Conservation (phyloP, 2,888 invertebrate species). For the Scotopteryx bipunctaria region DNA sequence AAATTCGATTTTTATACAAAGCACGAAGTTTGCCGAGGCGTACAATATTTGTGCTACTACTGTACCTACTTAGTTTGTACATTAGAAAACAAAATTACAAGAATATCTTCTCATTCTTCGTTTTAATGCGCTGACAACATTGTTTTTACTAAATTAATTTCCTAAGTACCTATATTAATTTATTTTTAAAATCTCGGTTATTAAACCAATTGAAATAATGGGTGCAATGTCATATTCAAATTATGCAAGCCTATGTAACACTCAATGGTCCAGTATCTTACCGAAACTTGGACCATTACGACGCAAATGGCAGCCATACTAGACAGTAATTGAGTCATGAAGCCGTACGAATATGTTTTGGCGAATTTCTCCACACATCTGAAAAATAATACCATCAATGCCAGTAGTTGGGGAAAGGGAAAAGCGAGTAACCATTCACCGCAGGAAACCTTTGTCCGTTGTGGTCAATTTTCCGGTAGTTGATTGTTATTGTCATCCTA, state of each 20-base stretch:
- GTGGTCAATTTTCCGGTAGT: not conserved
- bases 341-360: conserved; percentile 72
- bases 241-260: conserved; percentile 34
- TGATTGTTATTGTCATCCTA: too few relatives aligned
- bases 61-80: too few relatives aligned
- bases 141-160: too few relatives aligned
- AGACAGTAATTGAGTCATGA: conserved; percentile 77
- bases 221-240: conserved; percentile 32
- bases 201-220: conserved; percentile 5
- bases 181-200: too few relatives aligned
- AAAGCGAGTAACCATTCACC: not conserved
- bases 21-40: too few relatives aligned
- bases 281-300: conserved; percentile 80
- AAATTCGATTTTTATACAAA: too few relatives aligned
- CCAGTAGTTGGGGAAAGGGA: not conserved
- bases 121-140: too few relatives aligned
- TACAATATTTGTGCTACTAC: too few relatives aligned
- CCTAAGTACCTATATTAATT: not conserved
- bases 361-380: conserved; percentile 75
- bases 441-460: not conserved
- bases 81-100: too few relatives aligned
- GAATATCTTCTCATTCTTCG: too few relatives aligned
- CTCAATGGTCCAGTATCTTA: conserved; percentile 45
- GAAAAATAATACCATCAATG: too few relatives aligned
- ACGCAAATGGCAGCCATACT: conserved; percentile 79